These are phyloP conservation scores for Pygoscelis antarcticus DNA, from an alignment of 2,113 vertebrate species.

Conservation along the genomic window DNA sequence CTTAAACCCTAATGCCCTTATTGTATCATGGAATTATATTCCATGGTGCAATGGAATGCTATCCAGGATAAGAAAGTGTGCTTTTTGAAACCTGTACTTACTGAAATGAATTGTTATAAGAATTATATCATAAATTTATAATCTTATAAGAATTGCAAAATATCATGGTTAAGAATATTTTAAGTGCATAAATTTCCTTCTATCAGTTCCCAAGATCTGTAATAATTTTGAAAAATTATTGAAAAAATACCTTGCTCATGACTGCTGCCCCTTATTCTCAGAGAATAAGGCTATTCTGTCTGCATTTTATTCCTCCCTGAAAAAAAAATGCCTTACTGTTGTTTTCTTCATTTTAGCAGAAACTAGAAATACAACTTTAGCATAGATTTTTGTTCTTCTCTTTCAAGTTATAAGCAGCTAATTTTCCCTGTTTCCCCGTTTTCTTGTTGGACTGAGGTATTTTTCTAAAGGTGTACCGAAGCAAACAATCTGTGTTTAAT, in stretches of 20 bases:
- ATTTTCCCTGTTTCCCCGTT: background rate
- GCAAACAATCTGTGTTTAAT: background rate
- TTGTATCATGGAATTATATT: background rate
- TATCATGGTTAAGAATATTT: background rate
- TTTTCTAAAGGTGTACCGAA: background rate
- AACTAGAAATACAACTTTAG: background rate
- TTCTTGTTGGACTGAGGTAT: background rate
- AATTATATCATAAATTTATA: background rate
- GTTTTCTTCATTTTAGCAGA: background rate
- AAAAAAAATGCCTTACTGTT: background rate
- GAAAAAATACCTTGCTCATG: background rate
- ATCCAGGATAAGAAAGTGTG: background rate
- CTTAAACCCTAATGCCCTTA: background rate
- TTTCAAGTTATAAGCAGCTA: background rate
- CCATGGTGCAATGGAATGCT: accelerated
- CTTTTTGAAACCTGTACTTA: background rate
- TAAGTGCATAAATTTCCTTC: background rate
- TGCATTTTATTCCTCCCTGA: background rate
- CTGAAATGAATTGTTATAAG: background rate
- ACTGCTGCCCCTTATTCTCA: background rate
- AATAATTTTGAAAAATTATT: background rate
- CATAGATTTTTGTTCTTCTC: background rate
- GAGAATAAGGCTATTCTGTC: background rate
- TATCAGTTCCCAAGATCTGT: background rate
- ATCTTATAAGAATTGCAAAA: background rate